phyloP scores from a whole-genome alignment of 1,140 invertebrate genomes.

The Neodiprion virginianus region DNA sequence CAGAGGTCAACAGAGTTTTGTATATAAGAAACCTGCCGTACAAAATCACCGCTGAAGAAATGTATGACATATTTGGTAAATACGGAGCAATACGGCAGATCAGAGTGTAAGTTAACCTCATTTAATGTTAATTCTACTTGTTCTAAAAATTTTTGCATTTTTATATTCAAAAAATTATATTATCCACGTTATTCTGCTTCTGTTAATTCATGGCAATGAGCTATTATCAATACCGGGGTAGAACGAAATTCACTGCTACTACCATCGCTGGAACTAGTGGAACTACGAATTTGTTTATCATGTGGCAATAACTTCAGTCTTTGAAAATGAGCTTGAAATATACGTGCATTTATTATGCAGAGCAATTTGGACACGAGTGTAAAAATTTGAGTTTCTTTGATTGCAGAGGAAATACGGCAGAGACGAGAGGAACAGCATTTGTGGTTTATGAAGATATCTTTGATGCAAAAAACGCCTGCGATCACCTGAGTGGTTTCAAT shows the following conservation, averaged over 20 bases:
- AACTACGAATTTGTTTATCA: too few species aligned
- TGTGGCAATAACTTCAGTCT: too few species aligned
- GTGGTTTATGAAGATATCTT: conserved; percentile 99
- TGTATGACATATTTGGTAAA: conserved; percentile 99
- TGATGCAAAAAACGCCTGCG: conserved; percentile 99
- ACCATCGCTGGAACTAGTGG: too few species aligned
- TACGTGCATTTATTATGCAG: not conserved
- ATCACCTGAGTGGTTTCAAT: conserved; percentile 98
- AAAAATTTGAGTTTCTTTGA: conserved; percentile 26
- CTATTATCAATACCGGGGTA: too few species aligned
- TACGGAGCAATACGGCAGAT: conserved; percentile 99
- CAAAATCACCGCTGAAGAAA: conserved; percentile 99
- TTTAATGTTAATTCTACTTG: conserved; percentile 7
- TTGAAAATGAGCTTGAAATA: conserved; percentile 13
- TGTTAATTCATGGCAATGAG: not conserved
- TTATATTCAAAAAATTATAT: not conserved
- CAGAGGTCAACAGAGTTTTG: conserved; percentile 97
- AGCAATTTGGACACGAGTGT: conserved; percentile 20
- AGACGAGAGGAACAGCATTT: conserved; percentile 98
- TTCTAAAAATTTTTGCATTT: not conserved
- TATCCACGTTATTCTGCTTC: not conserved
- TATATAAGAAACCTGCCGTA: conserved; percentile 98
- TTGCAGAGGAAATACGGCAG: conserved; percentile 93
- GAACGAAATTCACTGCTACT: too few species aligned
- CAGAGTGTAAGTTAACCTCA: conserved; percentile 81